Evolutionary conservation across 2,113 vertebrate species (phyloP), one percentile per base, ranked within the genome.

Genomic region (Nesoenas mayeri): DNA sequence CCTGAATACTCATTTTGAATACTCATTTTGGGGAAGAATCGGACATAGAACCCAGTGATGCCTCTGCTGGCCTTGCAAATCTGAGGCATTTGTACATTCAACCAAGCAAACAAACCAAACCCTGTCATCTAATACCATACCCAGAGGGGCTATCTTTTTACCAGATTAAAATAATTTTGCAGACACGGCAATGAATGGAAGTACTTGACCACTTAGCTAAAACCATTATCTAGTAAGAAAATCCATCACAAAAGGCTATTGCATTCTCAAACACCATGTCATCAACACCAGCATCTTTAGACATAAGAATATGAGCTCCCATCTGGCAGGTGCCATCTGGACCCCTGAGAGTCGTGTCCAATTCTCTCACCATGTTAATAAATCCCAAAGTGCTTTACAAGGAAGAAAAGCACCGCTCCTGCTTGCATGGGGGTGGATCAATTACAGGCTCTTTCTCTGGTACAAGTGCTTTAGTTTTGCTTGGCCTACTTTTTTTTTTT

Each of bases 301-400:
- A 80, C 21, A 22, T 2, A 69, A 36, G 53, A 86, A 53, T 40
- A 88, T 2, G 6, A 96, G 67, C 58, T 94, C 80, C 84, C 84
- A 86, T 84, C 80, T 89, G 93, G 64, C 51, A 88, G 38, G 36
- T 70, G 51, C 86, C 84, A 91, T 78, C 91, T 96, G 84, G 89
- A 95, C 56, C 42, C 38, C 51, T 66, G 56, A n/a, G 78, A 95
- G 91, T 62, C 42, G 10, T 8, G 40, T 31, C 31, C 64, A 61
- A 5, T 70, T 92, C 56, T 86, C 56, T 50, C 72, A 65, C 25
- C 51, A 57, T 2, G 5, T 62, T 94, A 95, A 65, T 38, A 85
- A 86, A 73, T 70, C 65, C 72, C 60, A 66, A 31, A 84, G 79
- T 54, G 66, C 28, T 70, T 38, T 26, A 25, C 21, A 70, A 69